Evolutionary conservation across 2,113 vertebrate genomes (phyloP).

Genomic region (Rhinolophus ferrumequinum): DNA sequence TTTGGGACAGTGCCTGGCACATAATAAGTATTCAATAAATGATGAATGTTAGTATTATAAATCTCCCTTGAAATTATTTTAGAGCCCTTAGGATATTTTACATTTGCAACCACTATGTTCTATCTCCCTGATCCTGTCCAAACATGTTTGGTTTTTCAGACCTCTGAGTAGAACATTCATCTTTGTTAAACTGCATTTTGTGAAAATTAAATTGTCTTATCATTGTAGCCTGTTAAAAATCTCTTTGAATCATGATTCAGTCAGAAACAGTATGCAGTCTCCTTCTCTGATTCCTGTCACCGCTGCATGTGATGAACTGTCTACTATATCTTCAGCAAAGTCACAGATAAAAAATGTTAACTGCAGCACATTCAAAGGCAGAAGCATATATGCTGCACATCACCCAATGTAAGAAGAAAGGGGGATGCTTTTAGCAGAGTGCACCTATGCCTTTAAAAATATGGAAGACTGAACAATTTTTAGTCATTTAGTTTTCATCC

Average conservation of each 20-base stretch:
- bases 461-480: neutral
- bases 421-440: neutral
- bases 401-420: neutral
- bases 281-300: neutral
- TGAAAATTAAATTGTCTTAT: neutral
- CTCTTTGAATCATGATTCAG: neutral
- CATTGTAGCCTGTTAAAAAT: neutral
- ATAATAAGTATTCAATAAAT: neutral
- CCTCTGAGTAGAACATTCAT: neutral
- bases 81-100: neutral
- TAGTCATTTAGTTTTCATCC: neutral
- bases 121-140: neutral
- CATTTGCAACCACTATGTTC: neutral
- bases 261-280: neutral
- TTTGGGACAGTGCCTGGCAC: neutral
- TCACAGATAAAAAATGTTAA: neutral
- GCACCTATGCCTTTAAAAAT: neutral
- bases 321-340: neutral
- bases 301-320: neutral
- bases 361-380: neutral
- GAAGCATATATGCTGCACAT: neutral
- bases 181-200: neutral
- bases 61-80: neutral
- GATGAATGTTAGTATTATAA: neutral
- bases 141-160: neutral